Evolutionary conservation across 2,888 invertebrate genomes (phyloP).

Genomic region (Lasioglossum pauxillum): DNA sequence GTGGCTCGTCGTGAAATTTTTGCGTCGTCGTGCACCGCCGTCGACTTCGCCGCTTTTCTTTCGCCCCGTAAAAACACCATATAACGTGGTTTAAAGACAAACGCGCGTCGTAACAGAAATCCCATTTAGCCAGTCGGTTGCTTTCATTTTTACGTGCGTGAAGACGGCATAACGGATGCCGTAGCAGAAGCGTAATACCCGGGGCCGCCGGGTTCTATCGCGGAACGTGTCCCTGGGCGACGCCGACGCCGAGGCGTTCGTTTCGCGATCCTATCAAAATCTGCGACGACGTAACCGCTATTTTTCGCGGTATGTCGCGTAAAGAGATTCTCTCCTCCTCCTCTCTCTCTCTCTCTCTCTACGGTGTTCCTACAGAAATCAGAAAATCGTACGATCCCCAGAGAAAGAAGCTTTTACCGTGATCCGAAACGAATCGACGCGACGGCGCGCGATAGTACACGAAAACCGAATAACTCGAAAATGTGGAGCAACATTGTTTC

Average conservation of each 20-base stretch:
- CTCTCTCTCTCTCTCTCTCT: neutral
- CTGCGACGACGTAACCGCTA: neutral
- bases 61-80: constrained; percentile 44
- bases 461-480: neutral
- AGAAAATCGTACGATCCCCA: neutral
- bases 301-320: neutral
- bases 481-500: constrained; percentile 22
- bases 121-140: constrained; percentile 49
- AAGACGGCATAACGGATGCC: constrained; percentile 45
- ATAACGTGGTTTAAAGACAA: constrained; percentile 48
- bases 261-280: constrained; percentile 10
- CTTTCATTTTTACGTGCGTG: constrained; percentile 41
- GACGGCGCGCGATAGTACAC: too few species aligned
- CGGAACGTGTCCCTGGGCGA: constrained; percentile 14
- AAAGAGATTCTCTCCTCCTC: too few species aligned
- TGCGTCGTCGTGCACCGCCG: constrained; percentile 18
- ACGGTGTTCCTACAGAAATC: neutral
- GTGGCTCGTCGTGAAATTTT: constrained; percentile 32
- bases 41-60: constrained; percentile 38
- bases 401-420: neutral
- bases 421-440: neutral
- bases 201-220: neutral
- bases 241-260: neutral
- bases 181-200: constrained; percentile 34
- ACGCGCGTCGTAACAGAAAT: constrained; percentile 52